Evolutionary conservation across 2,888 invertebrate genomes (phyloP), one percentile per base, ranked within the genome.

Genomic region (Amblyteles armatorius): DNA sequence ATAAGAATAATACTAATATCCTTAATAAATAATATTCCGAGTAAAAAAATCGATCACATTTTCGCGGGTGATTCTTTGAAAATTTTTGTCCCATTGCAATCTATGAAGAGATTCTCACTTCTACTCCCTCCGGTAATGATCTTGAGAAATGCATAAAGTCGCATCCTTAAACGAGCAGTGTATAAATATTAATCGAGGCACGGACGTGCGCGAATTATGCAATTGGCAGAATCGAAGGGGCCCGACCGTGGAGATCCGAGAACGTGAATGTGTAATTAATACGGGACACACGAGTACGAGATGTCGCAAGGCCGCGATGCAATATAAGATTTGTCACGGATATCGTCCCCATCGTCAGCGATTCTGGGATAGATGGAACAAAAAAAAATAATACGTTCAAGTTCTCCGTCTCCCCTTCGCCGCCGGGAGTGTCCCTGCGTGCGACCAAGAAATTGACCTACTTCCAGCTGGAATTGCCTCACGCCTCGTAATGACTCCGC

Each of bases 281-380:
- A 78, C 80, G 74, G 60, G 50, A 72, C 65, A 79, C n/a, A 72
- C 73, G 72, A 72, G 79, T 65, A 73, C 36, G 55, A 55, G 67
- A 63, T 84, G 68, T 82, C 55, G 65, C 83, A 76, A 76, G 76
- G 83, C 68, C 79, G 79, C 73, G 74, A 73, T 71, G 90, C 87
- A 90, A 90, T 87, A 83, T 88, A 86, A 89, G 88, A 91, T 87
- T 90, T 87, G 88, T 91, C 84, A 89, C 87, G 87, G 89, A 80
- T 90, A 90, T 91, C 89, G 73, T 81, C 82, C 85, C 67, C 84
- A 33, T 50, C 40, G 33, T 77, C 69, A 52, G 44, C 72, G 76
- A 79, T 67, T 72, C 76, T 79, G 55, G 60, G 29, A 67, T 76
- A 52, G 16, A 40, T 26, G 55, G 44, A 55, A n/a, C 60, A 29